Base-by-base conservation (phyloP, 2,888 invertebrate genomes). In the Ceratothoa steindachneri region DNA sequence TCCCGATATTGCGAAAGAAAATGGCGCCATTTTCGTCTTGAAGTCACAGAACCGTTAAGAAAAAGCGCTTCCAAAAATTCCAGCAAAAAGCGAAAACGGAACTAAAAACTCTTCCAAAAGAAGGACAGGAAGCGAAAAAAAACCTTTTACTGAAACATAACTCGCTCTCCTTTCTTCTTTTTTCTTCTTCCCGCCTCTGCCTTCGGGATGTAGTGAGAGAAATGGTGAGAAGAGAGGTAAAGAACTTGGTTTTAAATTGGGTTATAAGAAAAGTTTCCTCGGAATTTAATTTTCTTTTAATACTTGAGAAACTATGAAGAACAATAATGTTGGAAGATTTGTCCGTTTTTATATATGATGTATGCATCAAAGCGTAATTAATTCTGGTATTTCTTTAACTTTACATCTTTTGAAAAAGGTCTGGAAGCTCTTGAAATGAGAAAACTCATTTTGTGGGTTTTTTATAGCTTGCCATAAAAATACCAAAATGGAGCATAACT, bases 1-100 rank as follows among this genome's bases (percentile, higher is more conserved):
- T 60, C 60, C 60, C n/a, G 60, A 60, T 60, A 60, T 60, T 60
- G 60, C 60, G 27, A 60, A 60, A 24, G 60, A 60, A 60, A 60
- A 60, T 60, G 60, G 60, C 60, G 60, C 60, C 2, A 4, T 60
- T 60, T 60, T 60, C 60, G n/a, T 60, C 60, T 60, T 60, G 3
- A 60, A 60, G 3, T 60, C 60, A 60, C 60, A 60, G 60, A 60
- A 60, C 60, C 60, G 60, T 60, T 60, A 60, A 60, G 60, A 60
- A 60, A 60, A 60, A 60, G 60, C 60, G 60, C 60, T n/a, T 24
- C 60, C n/a, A 60, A 60, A 60, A 60, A 60, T 60, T 24, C 27
- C 27, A 12, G 7, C 41, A 41, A 41, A 41, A 41, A 41, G 15
- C 5, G 15, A 41, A 41, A 15, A 15, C 9, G 19, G 60, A 24